Conservation (phyloP, 2,888 invertebrate species). For the Campaea margaritaria region DNA sequence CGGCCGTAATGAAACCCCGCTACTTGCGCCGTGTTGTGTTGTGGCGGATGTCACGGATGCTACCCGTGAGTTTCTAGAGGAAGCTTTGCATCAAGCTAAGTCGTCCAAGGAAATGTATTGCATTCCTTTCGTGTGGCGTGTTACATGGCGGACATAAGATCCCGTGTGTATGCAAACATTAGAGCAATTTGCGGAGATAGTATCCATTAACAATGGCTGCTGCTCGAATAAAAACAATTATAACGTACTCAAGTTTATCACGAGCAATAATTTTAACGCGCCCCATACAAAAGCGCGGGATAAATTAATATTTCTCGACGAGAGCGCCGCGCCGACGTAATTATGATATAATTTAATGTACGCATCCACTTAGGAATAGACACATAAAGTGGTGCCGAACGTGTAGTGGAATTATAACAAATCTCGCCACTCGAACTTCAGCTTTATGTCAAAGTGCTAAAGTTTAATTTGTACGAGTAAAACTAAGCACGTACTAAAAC, state of each 20-base stretch:
- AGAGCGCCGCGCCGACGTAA: slow-evolving; percentile 24
- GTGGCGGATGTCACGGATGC: slow-evolving; percentile 1
- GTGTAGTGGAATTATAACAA: slow-evolving; percentile 20
- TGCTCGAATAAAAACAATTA: slow-evolving; percentile 31
- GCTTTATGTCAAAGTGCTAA: slow-evolving; percentile 11
- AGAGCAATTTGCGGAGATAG: neutral
- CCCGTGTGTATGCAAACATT: neutral
- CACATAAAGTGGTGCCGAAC: slow-evolving; percentile 26
- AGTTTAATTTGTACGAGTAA: slow-evolving; percentile 11
- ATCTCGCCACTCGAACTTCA: slow-evolving; percentile 16
- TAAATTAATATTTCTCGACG: slow-evolving; percentile 30
- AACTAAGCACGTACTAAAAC: slow-evolving; percentile 19
- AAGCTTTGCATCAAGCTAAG: neutral
- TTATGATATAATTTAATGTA: slow-evolving; percentile 41
- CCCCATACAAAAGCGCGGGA: slow-evolving; percentile 32
- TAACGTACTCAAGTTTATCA: slow-evolving; percentile 31
- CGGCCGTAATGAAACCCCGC: neutral
- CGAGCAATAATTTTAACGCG: slow-evolving; percentile 39
- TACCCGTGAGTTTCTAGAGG: neutral
- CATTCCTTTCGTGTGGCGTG: neutral
- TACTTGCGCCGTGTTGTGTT: slow-evolving; percentile 10
- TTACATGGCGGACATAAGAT: neutral
- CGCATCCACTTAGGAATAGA: slow-evolving; percentile 37
- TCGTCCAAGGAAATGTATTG: neutral
- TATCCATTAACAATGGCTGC: slow-evolving; percentile 11